Percentiles rank a stretch among this genome's conserved stretches.
Evolutionary conservation across 2,797 vertebrate species (phyloP).

Genomic region (Mormyrops boulengeri): DNA sequence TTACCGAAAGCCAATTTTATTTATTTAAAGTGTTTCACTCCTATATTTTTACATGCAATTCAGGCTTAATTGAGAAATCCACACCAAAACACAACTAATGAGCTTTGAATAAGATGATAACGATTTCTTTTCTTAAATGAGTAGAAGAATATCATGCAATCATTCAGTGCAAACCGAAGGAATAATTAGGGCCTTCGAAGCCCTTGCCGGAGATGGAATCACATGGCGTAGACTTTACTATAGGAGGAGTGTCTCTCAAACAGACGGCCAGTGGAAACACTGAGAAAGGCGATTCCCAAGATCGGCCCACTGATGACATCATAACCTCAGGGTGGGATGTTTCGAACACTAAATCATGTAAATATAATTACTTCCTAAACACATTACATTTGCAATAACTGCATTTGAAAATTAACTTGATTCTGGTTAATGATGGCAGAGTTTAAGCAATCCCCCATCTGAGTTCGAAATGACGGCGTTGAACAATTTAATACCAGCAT

Average conservation of each 20-base stretch:
- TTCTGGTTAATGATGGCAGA: not conserved
- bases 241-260: not conserved
- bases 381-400: not conserved
- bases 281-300: not conserved
- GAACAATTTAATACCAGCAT: not conserved
- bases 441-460: not conserved
- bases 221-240: not conserved
- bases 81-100: not conserved
- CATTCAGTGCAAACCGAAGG: not conserved
- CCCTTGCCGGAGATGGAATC: not conserved
- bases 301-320: not conserved
- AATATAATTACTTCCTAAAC: not conserved
- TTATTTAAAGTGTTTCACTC: not conserved
- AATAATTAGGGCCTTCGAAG: not conserved
- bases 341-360: not conserved
- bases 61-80: not conserved
- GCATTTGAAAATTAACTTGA: not conserved
- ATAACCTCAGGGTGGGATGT: not conserved
- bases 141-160: not conserved
- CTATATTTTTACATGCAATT: not conserved
- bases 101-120: constrained; percentile 3
- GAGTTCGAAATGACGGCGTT: not conserved
- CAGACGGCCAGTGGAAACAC: not conserved
- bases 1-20: not conserved
- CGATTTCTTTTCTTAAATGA: not conserved